Base-by-base conservation (phyloP, 2,113 vertebrate species). In the Coturnix japonica region DNA sequence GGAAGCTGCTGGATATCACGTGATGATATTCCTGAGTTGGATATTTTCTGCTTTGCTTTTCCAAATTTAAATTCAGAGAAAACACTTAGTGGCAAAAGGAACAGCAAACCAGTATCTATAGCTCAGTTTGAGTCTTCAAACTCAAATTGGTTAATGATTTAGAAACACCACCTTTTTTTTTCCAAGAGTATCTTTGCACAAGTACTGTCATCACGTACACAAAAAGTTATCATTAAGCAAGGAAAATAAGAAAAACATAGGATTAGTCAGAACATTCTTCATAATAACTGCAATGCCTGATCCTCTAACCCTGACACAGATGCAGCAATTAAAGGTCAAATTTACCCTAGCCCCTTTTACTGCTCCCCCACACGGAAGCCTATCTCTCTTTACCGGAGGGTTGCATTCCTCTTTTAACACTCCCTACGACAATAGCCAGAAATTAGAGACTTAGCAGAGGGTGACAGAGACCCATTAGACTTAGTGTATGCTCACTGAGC, bases 401-500 rank as follows among this genome's bases (percentile, higher is more conserved):
- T 66, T 12, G 63, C 39, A 47, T 91, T 91, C 61, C 90, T 64
- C 82, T 90, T 90, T 87, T 44, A 82, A 79, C 22, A 69, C 63
- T 77, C 69, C 51, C 37, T 60, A 85, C 51, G 31, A 57, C 43
- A 59, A 54, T 1, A 28, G 33, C 70, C 31, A 63, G 67, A 82
- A 64, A 85, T 85, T 79, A 85, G 64, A 87, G 67, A 75, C 78
- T 95, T 90, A 80, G 71, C 85, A 70, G 63, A 82, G 10, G 46
- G 44, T 25, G 33, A 80, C 67, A 93, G 20, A 91, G 63, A 73
- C 26, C 2, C 16, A 17, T 41, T 59, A 53, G 9, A 17, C 43
- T 49, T 31, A 43, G 8, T 1, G 20, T 61, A 75, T 69, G 47
- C 67, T 72, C 60, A 73, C 49, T 87, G 43, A 81, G 35, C 63